phyloP scores from a whole-genome alignment of 2,797 vertebrate genomes.

The Epinephelus coioides region DNA sequence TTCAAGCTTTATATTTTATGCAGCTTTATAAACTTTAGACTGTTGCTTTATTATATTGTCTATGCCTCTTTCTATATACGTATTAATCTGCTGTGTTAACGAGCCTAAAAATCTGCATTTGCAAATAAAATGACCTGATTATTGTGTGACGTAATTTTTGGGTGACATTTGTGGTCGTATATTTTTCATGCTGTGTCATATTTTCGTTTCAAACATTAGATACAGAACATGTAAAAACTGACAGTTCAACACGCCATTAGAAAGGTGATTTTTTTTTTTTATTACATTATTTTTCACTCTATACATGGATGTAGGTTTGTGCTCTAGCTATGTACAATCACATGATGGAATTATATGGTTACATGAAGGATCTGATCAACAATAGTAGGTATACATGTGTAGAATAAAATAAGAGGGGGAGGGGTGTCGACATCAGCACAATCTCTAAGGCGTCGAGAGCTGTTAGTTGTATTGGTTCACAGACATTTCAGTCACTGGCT shows the following conservation, averaged over 20 bases:
- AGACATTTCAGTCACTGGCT: slow-evolving; percentile 1
- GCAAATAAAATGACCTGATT: slow-evolving; percentile 35
- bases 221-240: slow-evolving; percentile 12
- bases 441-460: slow-evolving; percentile 10
- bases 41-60: slow-evolving; percentile 21
- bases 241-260: slow-evolving; percentile 39
- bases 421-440: not conserved
- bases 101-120: slow-evolving; percentile 19
- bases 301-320: slow-evolving; percentile 39
- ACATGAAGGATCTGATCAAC: slow-evolving; percentile 43
- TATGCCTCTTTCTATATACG: slow-evolving; percentile 10
- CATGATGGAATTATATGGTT: slow-evolving; percentile 44
- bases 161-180: not conserved
- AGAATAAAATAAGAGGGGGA: not conserved
- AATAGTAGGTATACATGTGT: slow-evolving; percentile 13
- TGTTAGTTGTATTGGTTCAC: slow-evolving; percentile 4
- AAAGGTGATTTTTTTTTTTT: slow-evolving; percentile 57
- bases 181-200: no score
- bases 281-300: slow-evolving; percentile 46
- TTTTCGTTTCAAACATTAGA: not conserved
- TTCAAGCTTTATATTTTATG: slow-evolving; percentile 36
- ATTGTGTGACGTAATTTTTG: not conserved
- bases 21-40: slow-evolving; percentile 25
- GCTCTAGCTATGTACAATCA: slow-evolving; percentile 69
- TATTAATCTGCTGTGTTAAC: not conserved